These are phyloP conservation scores for Caenorhabditis remanei DNA, from an alignment of 1,140 invertebrate species.

Conservation along the genomic window DNA sequence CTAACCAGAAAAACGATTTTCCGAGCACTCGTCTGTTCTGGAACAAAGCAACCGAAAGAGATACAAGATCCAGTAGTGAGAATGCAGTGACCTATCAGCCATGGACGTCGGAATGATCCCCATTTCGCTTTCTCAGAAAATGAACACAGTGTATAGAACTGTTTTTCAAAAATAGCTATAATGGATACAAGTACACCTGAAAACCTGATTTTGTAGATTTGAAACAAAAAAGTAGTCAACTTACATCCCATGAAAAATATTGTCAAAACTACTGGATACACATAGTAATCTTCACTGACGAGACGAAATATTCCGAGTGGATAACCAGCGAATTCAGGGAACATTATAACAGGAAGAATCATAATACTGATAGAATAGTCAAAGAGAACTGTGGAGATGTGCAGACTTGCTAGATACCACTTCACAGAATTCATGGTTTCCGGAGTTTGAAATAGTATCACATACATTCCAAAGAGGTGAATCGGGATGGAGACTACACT, in stretches of 20 bases:
- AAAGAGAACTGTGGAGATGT: too few relatives aligned
- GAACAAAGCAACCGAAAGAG: neutral
- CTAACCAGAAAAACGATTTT: neutral
- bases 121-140: neutral
- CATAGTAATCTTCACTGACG: neutral
- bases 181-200: neutral
- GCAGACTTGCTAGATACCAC: too few relatives aligned
- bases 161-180: constrained; percentile 4
- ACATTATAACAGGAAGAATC: too few relatives aligned
- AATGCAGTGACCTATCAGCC: neutral
- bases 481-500: too few relatives aligned
- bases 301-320: neutral
- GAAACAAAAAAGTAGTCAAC: neutral
- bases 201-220: neutral
- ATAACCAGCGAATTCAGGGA: neutral
- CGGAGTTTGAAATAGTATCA: too few relatives aligned
- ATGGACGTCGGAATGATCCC: neutral
- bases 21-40: neutral
- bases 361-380: too few relatives aligned
- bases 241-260: neutral
- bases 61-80: neutral
- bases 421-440: too few relatives aligned
- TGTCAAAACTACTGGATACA: neutral
- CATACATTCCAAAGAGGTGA: too few relatives aligned
- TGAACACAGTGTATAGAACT: neutral